phyloP scores from a whole-genome alignment of 2,888 invertebrate species.

The Tillus elongatus region DNA sequence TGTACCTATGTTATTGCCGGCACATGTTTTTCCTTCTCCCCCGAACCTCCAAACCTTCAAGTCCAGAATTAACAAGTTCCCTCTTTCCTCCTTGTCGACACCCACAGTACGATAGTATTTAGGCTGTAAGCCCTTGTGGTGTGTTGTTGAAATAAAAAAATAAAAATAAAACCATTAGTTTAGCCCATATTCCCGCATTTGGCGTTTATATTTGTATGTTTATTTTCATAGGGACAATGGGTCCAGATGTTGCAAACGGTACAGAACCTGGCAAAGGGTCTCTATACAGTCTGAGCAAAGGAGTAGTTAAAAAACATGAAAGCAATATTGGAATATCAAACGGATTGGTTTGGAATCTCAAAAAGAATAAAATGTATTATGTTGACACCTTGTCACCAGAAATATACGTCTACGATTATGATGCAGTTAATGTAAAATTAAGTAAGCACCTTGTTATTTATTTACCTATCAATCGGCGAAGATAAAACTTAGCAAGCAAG shows the following conservation, averaged over 20 bases:
- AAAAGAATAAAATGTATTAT: conserved; percentile 58
- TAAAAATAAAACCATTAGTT: too few species aligned
- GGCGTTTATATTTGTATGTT: too few species aligned
- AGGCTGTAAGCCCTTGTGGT: too few species aligned
- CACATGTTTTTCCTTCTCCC: too few species aligned
- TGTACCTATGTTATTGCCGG: too few species aligned
- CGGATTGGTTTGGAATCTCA: conserved; percentile 63
- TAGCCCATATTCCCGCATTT: too few species aligned
- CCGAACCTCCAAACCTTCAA: too few species aligned
- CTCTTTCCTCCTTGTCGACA: too few species aligned
- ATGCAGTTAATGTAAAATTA: conserved; percentile 52
- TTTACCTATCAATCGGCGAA: too few species aligned
- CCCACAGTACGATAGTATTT: too few species aligned
- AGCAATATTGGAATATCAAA: conserved; percentile 54
- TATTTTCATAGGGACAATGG: conserved; percentile 22
- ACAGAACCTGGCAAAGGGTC: conserved; percentile 35
- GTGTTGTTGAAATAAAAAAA: too few species aligned
- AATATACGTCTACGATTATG: conserved; percentile 61
- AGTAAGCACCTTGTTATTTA: conserved; percentile 47
- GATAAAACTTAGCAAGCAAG: conserved; percentile 5
- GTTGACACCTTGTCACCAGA: conserved; percentile 57
- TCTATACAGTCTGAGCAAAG: conserved; percentile 36
- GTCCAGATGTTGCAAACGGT: conserved; percentile 20
- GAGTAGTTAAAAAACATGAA: conserved; percentile 20
- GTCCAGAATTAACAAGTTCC: too few species aligned